Base-by-base conservation (phyloP, 2,888 invertebrate genomes). In the Octonoba sinensis region DNA sequence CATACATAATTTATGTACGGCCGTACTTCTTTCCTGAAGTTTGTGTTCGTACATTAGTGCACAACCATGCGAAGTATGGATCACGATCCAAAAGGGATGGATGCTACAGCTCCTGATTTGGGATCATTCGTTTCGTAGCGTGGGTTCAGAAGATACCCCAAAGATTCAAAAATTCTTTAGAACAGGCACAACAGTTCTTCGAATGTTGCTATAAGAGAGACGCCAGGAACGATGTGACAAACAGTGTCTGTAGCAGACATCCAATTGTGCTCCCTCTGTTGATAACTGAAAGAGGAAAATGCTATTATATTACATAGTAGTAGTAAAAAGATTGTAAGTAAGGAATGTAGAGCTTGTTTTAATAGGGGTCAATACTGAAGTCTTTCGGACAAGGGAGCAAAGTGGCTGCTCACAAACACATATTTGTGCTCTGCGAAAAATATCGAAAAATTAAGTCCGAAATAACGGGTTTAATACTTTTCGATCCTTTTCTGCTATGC, bases 201-300 rank as follows among this genome's bases (percentile, higher is more conserved):
- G 16, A 27, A 56, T 46, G 24, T 27, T 54, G 82, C 82, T 82
- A 82, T 82, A 82, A 70, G 13, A 82, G 57, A 8, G 82, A 64
- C 18, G 82, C 74, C 16, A 82, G 66, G 70, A 82, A 70, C 16
- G 75, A 71, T 44, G 70, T 75, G 16, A 82, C 75, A 71, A 82
- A 75, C 3, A 82, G 57, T 12, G 82, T 82, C 22, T 82, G 74
- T 20, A 82, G 70, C 13, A 82, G 70, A 49, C 75, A 82, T 1
- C 75, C 71, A 3, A 82, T 49, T 20, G 82, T 82, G 27, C 75
- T 82, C n/a, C 82, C 82, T 18, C 75, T 56, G 75, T 82, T 82
- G 51, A 82, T 82, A 59, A 82, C 82, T 82, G 66, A 1, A 75
- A 75, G 15, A 59, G 56, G 49, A 56, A 16, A 44, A 56, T 12